Base-by-base conservation (phyloP, 1,140 invertebrate species). In the Drosophila obscura region DNA sequence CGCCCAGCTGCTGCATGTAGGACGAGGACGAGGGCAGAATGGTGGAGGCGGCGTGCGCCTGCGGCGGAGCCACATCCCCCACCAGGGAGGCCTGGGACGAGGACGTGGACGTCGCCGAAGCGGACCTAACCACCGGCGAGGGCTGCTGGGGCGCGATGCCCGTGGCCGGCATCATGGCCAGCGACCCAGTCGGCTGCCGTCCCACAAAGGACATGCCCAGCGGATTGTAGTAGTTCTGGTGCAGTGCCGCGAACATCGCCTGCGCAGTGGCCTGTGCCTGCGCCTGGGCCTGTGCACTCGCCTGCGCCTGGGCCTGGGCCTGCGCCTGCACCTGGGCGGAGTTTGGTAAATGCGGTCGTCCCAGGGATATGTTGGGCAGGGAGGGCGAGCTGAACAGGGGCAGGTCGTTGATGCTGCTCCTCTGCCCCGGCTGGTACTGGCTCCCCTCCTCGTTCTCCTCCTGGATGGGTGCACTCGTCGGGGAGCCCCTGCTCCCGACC, bases 291-390 rank as follows among this genome's bases (percentile, higher is more conserved):
- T 76, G 72, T 0, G 64, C 60, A 26, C 46, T n/a, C 24, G 72
- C 77, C 16, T 53, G 49, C 1, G 28, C 66, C 63, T 69, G 66
- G 13, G 64, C 62, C 19, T 15, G n/a, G 19, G 62, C 57, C 41
- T 82, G 74, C 80, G 92, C 79, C 84, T 92, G 59, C 77, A 92
- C 67, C 88, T 92, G 75, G 83, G 82, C 80, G 16, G 67, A 58
- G 73, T 91, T 91, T 39, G 93, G 92, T 78, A 94, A 94, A 84
- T 96, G 95, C 67, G 97, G 97, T 89, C 96, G 94, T 43, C 97
- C 97, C 65, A 99, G 93, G 43, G 97, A 98, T 82, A 99, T 99
- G 93, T 99, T 99, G 66, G 98, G 97, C 95, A 99, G 95, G 77
- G 97, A 98, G 41, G 98, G 97, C 79, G 97, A 98, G 80, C 97